These are phyloP conservation scores for Ephestia elutella DNA, from an alignment of 1,140 invertebrate species.

Conservation along the genomic window DNA sequence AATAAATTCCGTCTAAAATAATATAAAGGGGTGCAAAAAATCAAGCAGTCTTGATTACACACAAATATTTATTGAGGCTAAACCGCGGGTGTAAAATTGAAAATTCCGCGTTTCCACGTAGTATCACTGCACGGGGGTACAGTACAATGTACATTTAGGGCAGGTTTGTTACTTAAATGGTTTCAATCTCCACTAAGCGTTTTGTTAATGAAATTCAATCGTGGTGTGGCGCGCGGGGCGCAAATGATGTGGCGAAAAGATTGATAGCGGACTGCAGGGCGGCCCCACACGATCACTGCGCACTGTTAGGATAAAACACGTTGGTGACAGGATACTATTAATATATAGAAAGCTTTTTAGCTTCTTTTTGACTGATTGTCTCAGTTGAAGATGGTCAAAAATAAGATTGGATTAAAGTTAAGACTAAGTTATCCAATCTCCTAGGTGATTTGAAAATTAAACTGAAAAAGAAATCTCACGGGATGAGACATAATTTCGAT, in stretches of 20 bases:
- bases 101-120: slow-evolving; percentile 20
- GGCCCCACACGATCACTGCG: neutral
- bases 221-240: slow-evolving; percentile 48
- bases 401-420: neutral
- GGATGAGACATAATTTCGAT: no score
- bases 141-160: slow-evolving; percentile 44
- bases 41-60: neutral
- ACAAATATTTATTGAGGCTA: slow-evolving; percentile 6
- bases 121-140: slow-evolving; percentile 32
- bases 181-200: slow-evolving; percentile 72
- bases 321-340: neutral
- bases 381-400: neutral
- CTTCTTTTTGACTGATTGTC: neutral
- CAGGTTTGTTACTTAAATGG: slow-evolving; percentile 66
- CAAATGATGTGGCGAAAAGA: slow-evolving; percentile 72
- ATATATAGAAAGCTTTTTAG: neutral
- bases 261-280: slow-evolving; percentile 44
- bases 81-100: slow-evolving; percentile 17
- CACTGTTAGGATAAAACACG: neutral
- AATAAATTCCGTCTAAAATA: neutral
- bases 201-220: slow-evolving; percentile 73
- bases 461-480: no score
- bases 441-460: no score
- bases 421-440: no score
- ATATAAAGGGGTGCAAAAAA: neutral